Base-by-base conservation (phyloP, 2,113 vertebrate species). In the Menidia beryllina region DNA sequence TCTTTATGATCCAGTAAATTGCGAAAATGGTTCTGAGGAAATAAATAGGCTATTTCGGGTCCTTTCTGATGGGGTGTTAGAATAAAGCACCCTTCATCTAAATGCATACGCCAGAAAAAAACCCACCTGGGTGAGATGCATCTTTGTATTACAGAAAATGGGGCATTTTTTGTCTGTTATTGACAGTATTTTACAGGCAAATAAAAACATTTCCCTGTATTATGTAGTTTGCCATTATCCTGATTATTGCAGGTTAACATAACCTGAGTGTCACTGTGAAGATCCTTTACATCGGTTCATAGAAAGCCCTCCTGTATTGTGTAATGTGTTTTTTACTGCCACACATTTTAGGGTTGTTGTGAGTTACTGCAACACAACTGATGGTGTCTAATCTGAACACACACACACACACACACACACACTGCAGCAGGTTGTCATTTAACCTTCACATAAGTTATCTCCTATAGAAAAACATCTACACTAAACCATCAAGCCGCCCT, bases 1-100 rank as follows among this genome's bases (percentile, higher is more conserved):
- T 80, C 52, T 88, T 78, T 64, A 80, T 84, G 72, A 83, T 75
- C 69, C 75, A 83, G 69, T 82, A 89, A 87, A 83, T 80, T 80
- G 72, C 79, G 43, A 51, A 83, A 87, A 62, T 64, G 72, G 21
- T 82, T 67, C 65, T 38, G 30, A 82, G 54, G 49, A 71, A 74
- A 78, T 56, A 64, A 75, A 85, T 49, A 69, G 53, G 1, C 14
- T 25, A 4, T 38, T 60, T 63, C 51, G 23, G 27, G 49, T 36
- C 17, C 38, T 48, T 24, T 72, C n/a, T 59, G 58, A 53, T 9
- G 26, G 39, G 24, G n/a, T 20, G 27, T 26, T 12, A 30, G 59
- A 60, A 20, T 52, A 48, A 30, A 58, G 0, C 14, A 43, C 0
- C 4, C 24, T 19, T 34, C 24, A 70, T 82, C 39, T 76, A 36